A percentile compares a stretch with the other conserved stretches of the same genome.
phyloP scores from a whole-genome alignment of 2,888 invertebrate species.

The Hirtodrosophila histrioides region DNA sequence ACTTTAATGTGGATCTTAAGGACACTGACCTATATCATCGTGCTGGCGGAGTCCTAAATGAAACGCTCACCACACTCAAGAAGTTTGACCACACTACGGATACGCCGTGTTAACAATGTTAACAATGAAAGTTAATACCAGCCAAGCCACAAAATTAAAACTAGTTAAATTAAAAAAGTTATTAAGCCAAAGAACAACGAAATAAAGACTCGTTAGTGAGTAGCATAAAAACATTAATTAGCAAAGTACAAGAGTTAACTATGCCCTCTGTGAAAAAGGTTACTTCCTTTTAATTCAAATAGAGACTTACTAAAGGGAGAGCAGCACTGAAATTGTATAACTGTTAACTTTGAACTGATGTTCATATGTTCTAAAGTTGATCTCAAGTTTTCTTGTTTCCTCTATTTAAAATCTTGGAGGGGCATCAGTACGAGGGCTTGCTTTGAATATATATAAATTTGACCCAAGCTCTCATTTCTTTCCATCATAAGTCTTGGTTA shows the following conservation, averaged over 20 bases:
- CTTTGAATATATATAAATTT: no score
- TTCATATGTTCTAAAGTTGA: not conserved
- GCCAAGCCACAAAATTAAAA: conserved; percentile 14
- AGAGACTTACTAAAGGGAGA: no score
- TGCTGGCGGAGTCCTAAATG: conserved; percentile 13
- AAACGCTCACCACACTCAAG: conserved; percentile 1
- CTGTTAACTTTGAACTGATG: no score
- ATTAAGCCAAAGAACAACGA: conserved; percentile 5
- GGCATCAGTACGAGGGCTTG: no score
- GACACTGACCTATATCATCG: conserved; percentile 8
- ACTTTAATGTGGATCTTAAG: conserved; percentile 27
- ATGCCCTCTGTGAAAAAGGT: not conserved
- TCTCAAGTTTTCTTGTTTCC: not conserved
- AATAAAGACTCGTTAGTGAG: conserved; percentile 11
- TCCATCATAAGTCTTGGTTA: not conserved
- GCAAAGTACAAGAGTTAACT: not conserved
- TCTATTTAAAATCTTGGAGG: no score
- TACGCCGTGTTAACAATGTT: not conserved
- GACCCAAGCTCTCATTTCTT: no score
- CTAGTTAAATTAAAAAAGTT: conserved; percentile 14
- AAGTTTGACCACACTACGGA: not conserved
- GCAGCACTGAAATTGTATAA: no score
- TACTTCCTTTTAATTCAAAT: no score
- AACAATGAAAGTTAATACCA: not conserved
- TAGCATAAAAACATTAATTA: conserved; percentile 8